These are phyloP conservation scores for Drosophila atripex DNA, from an alignment of 2,888 invertebrate species.

Conservation along the genomic window DNA sequence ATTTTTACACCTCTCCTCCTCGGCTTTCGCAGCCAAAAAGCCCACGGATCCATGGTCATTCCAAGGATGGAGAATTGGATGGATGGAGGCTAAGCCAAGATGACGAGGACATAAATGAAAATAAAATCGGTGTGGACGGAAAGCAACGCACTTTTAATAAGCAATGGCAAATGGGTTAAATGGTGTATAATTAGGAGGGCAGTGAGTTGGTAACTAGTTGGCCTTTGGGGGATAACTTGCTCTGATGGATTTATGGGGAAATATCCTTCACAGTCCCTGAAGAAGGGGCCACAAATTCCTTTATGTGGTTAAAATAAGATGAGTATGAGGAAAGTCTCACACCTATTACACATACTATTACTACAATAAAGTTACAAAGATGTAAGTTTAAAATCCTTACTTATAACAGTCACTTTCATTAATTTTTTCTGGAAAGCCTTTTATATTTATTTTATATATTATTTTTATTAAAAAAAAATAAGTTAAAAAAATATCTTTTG, in stretches of 20 bases:
- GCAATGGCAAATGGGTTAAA: slow-evolving; percentile 42
- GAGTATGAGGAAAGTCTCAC: too few species aligned
- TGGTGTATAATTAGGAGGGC: slow-evolving; percentile 56
- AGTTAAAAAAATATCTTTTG: slow-evolving; percentile 20
- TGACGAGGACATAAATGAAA: slow-evolving; percentile 14
- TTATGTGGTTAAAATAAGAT: not conserved
- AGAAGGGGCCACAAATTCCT: not conserved
- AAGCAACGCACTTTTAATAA: slow-evolving; percentile 51
- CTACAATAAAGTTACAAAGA: too few species aligned
- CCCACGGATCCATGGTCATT: slow-evolving; percentile 62
- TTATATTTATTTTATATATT: too few species aligned
- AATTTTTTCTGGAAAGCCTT: too few species aligned
- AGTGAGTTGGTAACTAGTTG: slow-evolving; percentile 55
- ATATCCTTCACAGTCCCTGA: too few species aligned
- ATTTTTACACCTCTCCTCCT: slow-evolving; percentile 69
- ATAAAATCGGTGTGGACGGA: slow-evolving; percentile 31
- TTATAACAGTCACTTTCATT: too few species aligned
- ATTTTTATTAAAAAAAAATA: too few species aligned
- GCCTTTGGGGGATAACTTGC: not conserved
- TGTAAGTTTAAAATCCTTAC: too few species aligned
- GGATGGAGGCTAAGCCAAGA: slow-evolving; percentile 10
- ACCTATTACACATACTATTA: too few species aligned
- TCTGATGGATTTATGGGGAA: not conserved
- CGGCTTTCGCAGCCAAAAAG: slow-evolving; percentile 68
- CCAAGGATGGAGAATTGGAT: slow-evolving; percentile 23